These are phyloP conservation scores for Lepidochrysops patricia DNA, from an alignment of 2,888 invertebrate genomes.

Conservation along the genomic window DNA sequence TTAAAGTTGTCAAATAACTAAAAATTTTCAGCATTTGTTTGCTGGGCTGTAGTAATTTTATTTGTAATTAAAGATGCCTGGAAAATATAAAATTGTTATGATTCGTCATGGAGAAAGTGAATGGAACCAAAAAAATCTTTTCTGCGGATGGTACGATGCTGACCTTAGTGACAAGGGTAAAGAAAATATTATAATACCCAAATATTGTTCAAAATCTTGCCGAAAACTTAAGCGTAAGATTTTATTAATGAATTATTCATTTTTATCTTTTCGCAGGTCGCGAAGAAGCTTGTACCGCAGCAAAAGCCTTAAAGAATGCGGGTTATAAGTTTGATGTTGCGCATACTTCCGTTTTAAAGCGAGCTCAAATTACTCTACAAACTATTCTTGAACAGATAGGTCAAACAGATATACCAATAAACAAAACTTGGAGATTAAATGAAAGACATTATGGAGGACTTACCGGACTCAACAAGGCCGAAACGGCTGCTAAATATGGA, in stretches of 20 bases:
- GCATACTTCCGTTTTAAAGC: conserved; percentile 85
- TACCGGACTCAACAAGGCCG: conserved; percentile 88
- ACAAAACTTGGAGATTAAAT: conserved; percentile 87
- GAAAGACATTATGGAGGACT: conserved; percentile 92
- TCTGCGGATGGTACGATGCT: conserved; percentile 84
- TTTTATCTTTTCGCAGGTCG: conserved; percentile 59
- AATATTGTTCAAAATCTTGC: neutral
- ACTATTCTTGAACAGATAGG: conserved; percentile 79
- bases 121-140: conserved; percentile 82
- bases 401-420: conserved; percentile 78
- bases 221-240: neutral
- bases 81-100: conserved; percentile 80
- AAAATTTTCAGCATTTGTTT: conserved; percentile 14
- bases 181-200: conserved; percentile 18
- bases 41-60: conserved; percentile 25
- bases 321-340: conserved; percentile 84
- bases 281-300: conserved; percentile 80
- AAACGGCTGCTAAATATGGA: conserved; percentile 89
- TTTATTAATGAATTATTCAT: neutral
- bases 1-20: conserved; percentile 40
- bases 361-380: conserved; percentile 84
- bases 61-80: conserved; percentile 43
- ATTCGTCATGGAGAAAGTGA: conserved; percentile 84
- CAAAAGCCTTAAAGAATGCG: conserved; percentile 81
- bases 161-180: conserved; percentile 80